Evolutionary conservation across 2,113 vertebrate genomes (phyloP).

Genomic region (Anoplopoma fimbria): DNA sequence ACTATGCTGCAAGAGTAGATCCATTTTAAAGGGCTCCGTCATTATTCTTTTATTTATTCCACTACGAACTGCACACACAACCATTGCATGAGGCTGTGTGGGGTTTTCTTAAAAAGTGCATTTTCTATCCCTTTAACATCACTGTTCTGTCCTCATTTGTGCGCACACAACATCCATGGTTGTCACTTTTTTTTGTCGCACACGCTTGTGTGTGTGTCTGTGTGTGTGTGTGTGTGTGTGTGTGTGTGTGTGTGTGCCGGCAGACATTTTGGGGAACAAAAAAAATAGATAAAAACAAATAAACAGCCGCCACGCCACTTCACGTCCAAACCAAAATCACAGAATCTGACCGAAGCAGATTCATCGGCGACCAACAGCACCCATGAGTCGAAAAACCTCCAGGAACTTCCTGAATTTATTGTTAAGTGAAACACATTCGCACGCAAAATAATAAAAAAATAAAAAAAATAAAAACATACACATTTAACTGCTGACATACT

Average conservation of each 20-base stretch:
- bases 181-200: slow-evolving; percentile 1
- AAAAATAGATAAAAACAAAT: neutral
- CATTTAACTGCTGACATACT: slow-evolving; percentile 64
- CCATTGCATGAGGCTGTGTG: slow-evolving; percentile 78
- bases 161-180: slow-evolving; percentile 29
- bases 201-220: neutral
- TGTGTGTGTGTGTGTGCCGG: neutral
- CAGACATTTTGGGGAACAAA: slow-evolving; percentile 14
- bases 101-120: slow-evolving; percentile 68
- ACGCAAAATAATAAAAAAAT: slow-evolving; percentile 30
- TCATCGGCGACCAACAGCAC: slow-evolving; percentile 20
- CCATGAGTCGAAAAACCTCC: slow-evolving; percentile 12
- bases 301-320: slow-evolving; percentile 32
- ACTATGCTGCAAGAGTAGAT: slow-evolving; percentile 84
- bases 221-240: too few species aligned
- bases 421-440: slow-evolving; percentile 50
- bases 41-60: slow-evolving; percentile 60
- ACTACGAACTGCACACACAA: slow-evolving; percentile 62
- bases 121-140: slow-evolving; percentile 82
- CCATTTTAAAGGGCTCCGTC: slow-evolving; percentile 86
- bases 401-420: slow-evolving; percentile 52
- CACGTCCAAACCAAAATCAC: slow-evolving; percentile 31
- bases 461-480: slow-evolving; percentile 33
- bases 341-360: neutral
- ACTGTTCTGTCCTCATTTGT: slow-evolving; percentile 64